Base-by-base conservation (phyloP, 2,888 invertebrate species). In the Argynnis bischoffii region DNA sequence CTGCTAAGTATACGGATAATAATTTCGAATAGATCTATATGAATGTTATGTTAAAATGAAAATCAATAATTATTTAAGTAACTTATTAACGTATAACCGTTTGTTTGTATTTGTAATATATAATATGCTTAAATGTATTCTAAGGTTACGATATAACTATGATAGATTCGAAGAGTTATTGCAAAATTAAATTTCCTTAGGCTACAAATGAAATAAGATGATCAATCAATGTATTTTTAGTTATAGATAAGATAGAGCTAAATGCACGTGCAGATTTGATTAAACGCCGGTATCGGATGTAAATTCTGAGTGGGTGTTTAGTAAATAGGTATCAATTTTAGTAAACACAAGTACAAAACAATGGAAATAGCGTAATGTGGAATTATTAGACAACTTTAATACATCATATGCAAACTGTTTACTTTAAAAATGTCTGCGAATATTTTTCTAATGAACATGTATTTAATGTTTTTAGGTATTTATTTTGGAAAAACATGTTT, bases 221-320 rank as follows among this genome's bases (percentile, higher is more conserved):
- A 69, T 73, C 59, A 48, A 67, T 67, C 69, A 64, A 55, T 69
- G 61, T 69, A 67, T 26, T 70, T 69, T 64, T 54, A 56, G 50
- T 59, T 48, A 26, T 48, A 63, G 72, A 70, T 72, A 68, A 71
- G 68, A 67, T 61, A 66, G 53, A 65, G 47, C 57, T 55, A 64
- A 41, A 67, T 55, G 73, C 63, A 65, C 64, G 67, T 60, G 65
- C 64, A 59, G 57, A 66, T 69, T 64, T 73, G 72, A 73, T 72
- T 63, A 71, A 74, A 56, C 64, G 66, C 48, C 72, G 68, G 74
- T 74, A 67, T 69, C 71, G 66, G 53, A 67, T 70, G 74, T 63
- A 63, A 63, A 54, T 66, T 55, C 57, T n/a, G 57, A 35, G 70
- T 67, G 66, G 70, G 66, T 57, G 68, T 68, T 63, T 21, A 41